Conservation (phyloP, 2,113 vertebrate genomes). For the Azemiops feae region DNA sequence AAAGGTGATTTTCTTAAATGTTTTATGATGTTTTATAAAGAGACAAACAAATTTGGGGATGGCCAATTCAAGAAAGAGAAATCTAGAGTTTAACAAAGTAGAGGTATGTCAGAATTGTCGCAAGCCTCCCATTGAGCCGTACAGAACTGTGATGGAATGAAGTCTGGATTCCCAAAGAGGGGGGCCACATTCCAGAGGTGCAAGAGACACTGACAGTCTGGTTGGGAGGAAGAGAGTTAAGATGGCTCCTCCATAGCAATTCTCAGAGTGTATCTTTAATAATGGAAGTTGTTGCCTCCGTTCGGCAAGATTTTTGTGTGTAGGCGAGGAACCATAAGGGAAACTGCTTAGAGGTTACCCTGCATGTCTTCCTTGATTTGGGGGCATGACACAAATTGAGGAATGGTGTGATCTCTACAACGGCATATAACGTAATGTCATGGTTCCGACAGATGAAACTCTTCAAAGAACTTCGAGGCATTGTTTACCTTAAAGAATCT, state of each 20-base stretch:
- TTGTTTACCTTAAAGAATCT: no score
- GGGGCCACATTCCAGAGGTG: neutral
- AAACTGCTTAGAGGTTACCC: neutral
- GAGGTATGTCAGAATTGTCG: neutral
- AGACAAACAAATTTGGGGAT: neutral
- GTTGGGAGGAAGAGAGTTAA: neutral
- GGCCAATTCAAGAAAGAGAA: neutral
- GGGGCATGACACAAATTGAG: neutral
- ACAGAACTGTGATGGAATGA: neutral
- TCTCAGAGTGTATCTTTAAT: neutral
- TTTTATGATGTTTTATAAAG: neutral
- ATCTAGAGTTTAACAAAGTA: neutral
- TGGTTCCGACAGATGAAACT: no score
- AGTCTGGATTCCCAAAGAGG: neutral
- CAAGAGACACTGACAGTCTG: neutral
- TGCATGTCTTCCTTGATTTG: neutral
- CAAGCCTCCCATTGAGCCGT: neutral
- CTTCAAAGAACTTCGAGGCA: no score
- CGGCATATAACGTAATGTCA: neutral
- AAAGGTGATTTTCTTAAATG: neutral
- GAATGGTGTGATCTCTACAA: neutral
- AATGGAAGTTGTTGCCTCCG: neutral
- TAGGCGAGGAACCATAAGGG: neutral
- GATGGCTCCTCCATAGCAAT: neutral
- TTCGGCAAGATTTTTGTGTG: neutral